Conservation (phyloP, 2,113 vertebrate species). For the Meleagris gallopavo region DNA sequence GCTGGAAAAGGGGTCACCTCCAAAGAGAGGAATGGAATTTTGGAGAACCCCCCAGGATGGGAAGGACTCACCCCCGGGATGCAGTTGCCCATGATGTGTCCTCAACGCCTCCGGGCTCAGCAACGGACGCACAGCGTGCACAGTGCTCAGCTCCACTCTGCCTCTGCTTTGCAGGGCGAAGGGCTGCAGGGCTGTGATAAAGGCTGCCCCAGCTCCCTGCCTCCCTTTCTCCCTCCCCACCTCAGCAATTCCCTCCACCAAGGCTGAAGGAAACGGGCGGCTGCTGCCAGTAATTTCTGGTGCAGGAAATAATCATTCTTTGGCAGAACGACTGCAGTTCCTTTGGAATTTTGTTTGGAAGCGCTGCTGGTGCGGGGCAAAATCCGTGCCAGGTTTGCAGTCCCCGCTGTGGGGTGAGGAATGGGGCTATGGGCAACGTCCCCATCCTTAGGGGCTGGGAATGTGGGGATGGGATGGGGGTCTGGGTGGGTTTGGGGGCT, state of each 20-base stretch:
- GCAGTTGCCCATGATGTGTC: constrained; percentile 1
- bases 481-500: neutral
- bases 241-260: neutral
- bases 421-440: too few relatives aligned
- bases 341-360: neutral
- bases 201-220: neutral
- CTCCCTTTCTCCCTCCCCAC: too few relatives aligned
- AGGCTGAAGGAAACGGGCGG: neutral
- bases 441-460: too few relatives aligned
- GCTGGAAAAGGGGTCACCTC: neutral
- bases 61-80: neutral
- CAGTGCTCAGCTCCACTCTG: too few relatives aligned
- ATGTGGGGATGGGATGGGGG: too few relatives aligned
- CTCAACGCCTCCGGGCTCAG: neutral
- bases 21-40: neutral
- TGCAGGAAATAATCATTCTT: constrained; percentile 13
- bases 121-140: too few relatives aligned
- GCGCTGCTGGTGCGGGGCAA: fast-evolving
- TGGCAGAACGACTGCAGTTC: neutral
- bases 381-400: fast-evolving
- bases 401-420: fast-evolving
- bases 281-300: neutral
- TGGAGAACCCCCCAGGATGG: neutral
- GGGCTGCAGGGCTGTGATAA: neutral
- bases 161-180: neutral